Percentiles rank a stretch among this genome's conserved stretches.
These are phyloP conservation scores for Cyphomyrus discorhynchus DNA, from an alignment of 2,113 vertebrate genomes.

Conservation along the genomic window DNA sequence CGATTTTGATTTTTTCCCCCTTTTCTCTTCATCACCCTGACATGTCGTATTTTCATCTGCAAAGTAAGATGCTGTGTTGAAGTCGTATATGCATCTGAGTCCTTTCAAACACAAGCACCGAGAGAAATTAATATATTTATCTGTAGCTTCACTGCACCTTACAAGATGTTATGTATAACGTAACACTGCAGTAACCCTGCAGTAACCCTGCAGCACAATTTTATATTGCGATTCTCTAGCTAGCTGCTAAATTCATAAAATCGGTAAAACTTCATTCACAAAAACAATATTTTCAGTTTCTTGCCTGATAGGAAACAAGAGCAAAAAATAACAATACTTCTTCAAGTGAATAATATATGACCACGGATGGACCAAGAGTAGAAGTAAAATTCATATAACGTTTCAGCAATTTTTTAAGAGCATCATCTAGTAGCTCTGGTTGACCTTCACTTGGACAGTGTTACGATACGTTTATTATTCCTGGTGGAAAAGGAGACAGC, in stretches of 20 bases:
- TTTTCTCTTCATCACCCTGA: background rate
- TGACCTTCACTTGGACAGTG: background rate
- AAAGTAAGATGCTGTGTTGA: background rate
- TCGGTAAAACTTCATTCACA: background rate
- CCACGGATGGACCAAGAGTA: background rate
- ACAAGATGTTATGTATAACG: background rate
- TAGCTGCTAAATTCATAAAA: background rate
- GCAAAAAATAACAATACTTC: background rate
- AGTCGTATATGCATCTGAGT: background rate
- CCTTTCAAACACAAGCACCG: background rate
- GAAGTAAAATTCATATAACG: background rate
- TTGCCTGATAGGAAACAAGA: background rate
- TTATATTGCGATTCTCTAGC: background rate
- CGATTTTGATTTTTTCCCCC: background rate
- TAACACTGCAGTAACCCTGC: background rate
- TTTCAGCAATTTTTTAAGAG: background rate
- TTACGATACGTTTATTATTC: background rate
- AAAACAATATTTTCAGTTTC: background rate
- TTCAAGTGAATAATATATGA: background rate
- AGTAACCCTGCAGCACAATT: background rate
- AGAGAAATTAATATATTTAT: background rate
- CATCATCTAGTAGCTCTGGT: background rate
- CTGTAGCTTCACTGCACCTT: background rate
- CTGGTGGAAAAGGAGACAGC: background rate
- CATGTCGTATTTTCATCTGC: background rate